These are phyloP conservation scores for Apteryx mantelli DNA, from an alignment of 2,113 vertebrate species.

Conservation along the genomic window DNA sequence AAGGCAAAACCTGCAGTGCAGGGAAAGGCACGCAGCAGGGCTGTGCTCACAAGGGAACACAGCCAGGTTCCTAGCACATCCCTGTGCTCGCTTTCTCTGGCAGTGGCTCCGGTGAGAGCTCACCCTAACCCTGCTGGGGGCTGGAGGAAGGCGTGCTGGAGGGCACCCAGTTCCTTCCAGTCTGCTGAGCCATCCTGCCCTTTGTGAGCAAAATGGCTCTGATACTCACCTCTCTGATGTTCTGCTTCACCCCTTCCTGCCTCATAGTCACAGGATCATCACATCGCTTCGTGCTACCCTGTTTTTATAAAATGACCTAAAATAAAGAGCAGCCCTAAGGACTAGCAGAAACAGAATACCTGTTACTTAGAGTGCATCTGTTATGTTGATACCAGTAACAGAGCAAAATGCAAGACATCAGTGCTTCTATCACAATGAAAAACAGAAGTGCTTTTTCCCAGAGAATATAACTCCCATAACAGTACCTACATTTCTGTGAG, in stretches of 20 bases:
- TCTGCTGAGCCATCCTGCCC: neutral
- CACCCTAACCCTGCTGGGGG: neutral
- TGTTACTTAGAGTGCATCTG: neutral
- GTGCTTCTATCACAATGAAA: neutral
- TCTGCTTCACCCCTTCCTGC: neutral
- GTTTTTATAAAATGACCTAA: neutral
- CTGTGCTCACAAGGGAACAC: neutral
- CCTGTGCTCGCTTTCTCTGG: neutral
- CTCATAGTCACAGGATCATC: neutral
- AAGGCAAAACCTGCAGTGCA: neutral
- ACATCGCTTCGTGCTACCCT: fast-evolving
- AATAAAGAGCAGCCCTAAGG: neutral
- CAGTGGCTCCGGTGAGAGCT: neutral
- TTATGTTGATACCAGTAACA: neutral
- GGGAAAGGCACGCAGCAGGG: neutral
- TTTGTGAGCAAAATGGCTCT: neutral
- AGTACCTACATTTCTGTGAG: neutral
- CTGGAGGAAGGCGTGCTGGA: neutral
- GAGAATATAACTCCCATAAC: fast-evolving
- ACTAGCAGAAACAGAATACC: neutral
- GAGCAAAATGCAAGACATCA: neutral
- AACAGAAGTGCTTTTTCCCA: neutral
- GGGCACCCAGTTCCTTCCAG: neutral
- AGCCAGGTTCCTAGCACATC: fast-evolving
- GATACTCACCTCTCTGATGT: neutral